Base-by-base conservation (phyloP, 2,797 vertebrate species). In the Acestrorhynchus altus region DNA sequence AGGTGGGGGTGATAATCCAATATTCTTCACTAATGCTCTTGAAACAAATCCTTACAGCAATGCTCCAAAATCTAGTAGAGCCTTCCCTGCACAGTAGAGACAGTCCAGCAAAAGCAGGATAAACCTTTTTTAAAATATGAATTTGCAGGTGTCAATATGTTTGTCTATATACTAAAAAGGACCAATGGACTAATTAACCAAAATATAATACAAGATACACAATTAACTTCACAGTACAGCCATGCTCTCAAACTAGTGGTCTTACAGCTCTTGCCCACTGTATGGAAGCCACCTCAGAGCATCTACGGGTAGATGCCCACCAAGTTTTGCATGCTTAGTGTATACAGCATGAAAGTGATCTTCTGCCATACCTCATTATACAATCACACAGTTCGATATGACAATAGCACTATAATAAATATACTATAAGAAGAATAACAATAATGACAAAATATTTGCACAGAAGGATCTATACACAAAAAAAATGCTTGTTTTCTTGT, bases 391-490 rank as follows among this genome's bases (percentile, higher is more conserved):
- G 78, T 77, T 87, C 82, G 80, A 90, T 72, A 75, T 74, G 76
- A 71, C 70, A 77, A 56, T 71, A 82, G 80, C 72, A 79, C 83
- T 68, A 59, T 77, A 75, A 80, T 86, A 86, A 90, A 92, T 91
- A 92, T 92, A 91, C 83, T 91, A 85, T 88, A 90, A 91, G 89
- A 92, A 89, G 89, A 92, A 92, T 87, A 88, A 92, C 88, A 91
- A 89, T 91, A 87, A 90, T 88, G 91, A 93, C 87, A 90, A 93
- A 93, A 91, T 92, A 93, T 94, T 91, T 93, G 91, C 93, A 94
- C 93, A 90, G 88, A 89, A 91, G 89, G 87, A 92, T 88, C 92
- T 94, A 94, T 94, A 93, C 93, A 94, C 93, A 92, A 89, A 81
- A 63, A 67, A 44, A 35, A 42, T 15, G 70, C 68, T 44, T 74